Evolutionary conservation across 1,140 invertebrate species (phyloP), one percentile per base, ranked within the genome.

Genomic region (Habropoda laboriosa): DNA sequence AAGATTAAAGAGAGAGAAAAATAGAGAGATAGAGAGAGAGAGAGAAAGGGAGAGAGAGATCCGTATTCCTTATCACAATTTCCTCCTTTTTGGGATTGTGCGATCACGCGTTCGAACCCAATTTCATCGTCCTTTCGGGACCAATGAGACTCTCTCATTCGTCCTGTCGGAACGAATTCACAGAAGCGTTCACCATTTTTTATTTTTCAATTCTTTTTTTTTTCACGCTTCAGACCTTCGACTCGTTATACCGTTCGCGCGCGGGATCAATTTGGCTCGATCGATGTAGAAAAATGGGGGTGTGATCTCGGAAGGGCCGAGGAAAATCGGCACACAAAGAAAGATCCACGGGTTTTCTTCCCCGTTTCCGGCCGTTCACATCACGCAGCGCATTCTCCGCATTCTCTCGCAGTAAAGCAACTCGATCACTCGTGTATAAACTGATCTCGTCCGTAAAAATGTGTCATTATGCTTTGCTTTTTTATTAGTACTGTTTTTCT

Each of bases 391-490:
- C 30, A 67, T 32, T 45, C 42, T 38, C 42, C 32, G 8, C 32
- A 42, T 51, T 71, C 24, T 76, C 16, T 55, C 49, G 21, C 64
- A 30, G 8, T 12, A 51, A 51, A 72, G 18, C 40, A 51, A 51
- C 35, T 63, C 42, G 13, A n/a, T 42, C 73, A 32, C 7, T 66
- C 38, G 24, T 27, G 24, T 75, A 64, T 42, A 66, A 75, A 75
- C 24, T 42, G 27, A 55, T 30, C 40, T 42, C 38, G 35, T 42
- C 16, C 27, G 49, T 73, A 66, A 38, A 75, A 66, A 75, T 49
- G 38, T 67, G 27, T 32, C 12, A 38, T 16, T 27, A 45, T 32
- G 32, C 35, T 40, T 6, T 30, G 27, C 13, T 30, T 53, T 64
- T 55, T 30, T 42, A 12, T 71, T 21, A 16, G n/a, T 71, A 12